A percentile compares a stretch with the other conserved stretches of the same genome.
Conservation (phyloP, 2,113 vertebrate species). For the Notiomystis cincta region DNA sequence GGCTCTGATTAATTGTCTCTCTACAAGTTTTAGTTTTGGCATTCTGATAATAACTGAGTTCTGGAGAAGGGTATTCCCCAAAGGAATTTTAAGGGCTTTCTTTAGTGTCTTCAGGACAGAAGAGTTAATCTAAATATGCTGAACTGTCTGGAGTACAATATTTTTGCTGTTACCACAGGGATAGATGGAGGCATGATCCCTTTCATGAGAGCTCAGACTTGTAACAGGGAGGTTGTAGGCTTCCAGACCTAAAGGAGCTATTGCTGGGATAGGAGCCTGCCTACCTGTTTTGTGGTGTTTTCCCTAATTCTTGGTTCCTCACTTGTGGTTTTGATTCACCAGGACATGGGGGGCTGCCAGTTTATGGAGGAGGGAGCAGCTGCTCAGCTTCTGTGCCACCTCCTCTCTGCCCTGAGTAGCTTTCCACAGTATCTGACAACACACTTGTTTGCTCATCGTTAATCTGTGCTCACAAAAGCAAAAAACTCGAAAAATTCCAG, state of each 20-base stretch:
- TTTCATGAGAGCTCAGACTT: background rate
- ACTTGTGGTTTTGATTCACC: background rate
- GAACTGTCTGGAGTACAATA: background rate
- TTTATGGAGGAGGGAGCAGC: background rate
- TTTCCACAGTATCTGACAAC: background rate
- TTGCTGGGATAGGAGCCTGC: background rate
- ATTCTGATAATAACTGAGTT: background rate
- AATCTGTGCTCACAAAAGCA: background rate
- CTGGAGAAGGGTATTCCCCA: background rate
- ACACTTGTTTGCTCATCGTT: background rate
- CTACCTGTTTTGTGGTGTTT: background rate
- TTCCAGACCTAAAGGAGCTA: background rate
- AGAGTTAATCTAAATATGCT: fast-evolving
- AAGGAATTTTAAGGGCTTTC: background rate
- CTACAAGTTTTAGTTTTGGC: background rate
- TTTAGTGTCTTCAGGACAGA: background rate
- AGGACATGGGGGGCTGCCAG: no score
- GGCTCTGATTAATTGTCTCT: background rate
- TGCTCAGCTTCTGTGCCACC: background rate
- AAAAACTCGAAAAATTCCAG: background rate
- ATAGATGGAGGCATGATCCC: background rate
- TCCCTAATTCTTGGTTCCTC: background rate
- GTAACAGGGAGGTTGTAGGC: background rate
- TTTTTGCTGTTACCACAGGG: fast-evolving
- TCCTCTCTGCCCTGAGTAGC: background rate